Evolutionary conservation across 2,797 vertebrate genomes (phyloP).

Genomic region (Galagoides demidoff): DNA sequence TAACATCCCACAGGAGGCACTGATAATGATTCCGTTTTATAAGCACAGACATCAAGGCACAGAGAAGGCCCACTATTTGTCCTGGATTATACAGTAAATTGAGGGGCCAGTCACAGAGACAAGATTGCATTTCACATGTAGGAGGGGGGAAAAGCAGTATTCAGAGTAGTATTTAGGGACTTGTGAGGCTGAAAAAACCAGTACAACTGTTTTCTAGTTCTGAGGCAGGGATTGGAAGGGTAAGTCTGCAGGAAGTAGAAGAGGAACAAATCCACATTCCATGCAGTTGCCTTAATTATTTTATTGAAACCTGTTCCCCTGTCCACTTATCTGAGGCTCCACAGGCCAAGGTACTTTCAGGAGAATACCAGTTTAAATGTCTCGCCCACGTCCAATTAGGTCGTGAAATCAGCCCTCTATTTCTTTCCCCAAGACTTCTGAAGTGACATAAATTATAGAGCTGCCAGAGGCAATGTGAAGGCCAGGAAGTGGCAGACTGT

Average conservation of each 20-base stretch:
- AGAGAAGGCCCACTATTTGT: constrained; percentile 2
- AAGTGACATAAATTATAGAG: constrained; percentile 29
- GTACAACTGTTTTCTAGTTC: background rate
- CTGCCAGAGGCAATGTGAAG: background rate
- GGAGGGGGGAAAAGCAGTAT: background rate
- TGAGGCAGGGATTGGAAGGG: background rate
- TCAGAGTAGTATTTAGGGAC: background rate
- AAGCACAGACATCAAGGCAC: constrained; percentile 37
- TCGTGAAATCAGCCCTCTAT: constrained; percentile 11
- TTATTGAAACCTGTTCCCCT: background rate
- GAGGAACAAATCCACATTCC: constrained; percentile 11
- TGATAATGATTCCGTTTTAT: background rate
- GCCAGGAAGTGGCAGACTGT: background rate
- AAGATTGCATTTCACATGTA: background rate
- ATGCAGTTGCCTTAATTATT: constrained; percentile 31
- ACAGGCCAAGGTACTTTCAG: background rate
- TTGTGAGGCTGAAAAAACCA: constrained; percentile 26
- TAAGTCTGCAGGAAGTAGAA: background rate
- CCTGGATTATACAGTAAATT: background rate
- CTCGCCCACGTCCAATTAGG: background rate
- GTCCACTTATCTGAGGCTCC: background rate
- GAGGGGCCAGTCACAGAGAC: background rate
- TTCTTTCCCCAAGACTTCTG: constrained; percentile 5
- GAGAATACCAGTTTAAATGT: background rate
- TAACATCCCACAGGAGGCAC: background rate